Conservation (phyloP, 2,113 vertebrate genomes). For the Pavo muticus region DNA sequence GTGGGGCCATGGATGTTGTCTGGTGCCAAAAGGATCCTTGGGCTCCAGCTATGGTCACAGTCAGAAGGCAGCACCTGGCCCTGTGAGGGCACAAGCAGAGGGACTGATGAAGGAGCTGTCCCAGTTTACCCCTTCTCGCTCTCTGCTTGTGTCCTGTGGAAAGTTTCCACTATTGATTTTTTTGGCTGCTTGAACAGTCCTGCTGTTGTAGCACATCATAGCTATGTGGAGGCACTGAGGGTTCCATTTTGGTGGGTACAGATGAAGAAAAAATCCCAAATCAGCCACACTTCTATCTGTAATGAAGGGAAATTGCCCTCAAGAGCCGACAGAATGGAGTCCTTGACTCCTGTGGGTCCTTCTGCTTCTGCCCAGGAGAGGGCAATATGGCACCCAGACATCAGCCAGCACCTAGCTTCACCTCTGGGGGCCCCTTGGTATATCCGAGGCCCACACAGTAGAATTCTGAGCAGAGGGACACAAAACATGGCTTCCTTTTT, state of each 20-base stretch:
- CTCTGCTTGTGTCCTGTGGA: background rate
- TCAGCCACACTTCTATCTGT: background rate
- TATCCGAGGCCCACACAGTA: rapidly evolving
- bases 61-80: background rate
- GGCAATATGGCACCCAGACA: constrained; percentile 21
- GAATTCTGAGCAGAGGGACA: background rate
- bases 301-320: background rate
- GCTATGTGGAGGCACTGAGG: rapidly evolving
- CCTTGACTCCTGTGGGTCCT: background rate
- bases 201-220: rapidly evolving
- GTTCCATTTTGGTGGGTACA: rapidly evolving
- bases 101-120: background rate
- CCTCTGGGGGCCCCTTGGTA: background rate
- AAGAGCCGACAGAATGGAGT: background rate
- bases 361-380: constrained; percentile 64
- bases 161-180: background rate
- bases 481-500: rapidly evolving
- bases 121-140: background rate
- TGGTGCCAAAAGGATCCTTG: background rate
- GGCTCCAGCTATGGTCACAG: background rate
- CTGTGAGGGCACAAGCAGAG: rapidly evolving
- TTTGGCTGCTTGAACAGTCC: background rate
- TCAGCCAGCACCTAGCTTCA: background rate
- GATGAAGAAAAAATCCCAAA: background rate
- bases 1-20: rapidly evolving